These are phyloP conservation scores for Macroglossus sobrinus DNA, from an alignment of 2,113 vertebrate species.

Conservation along the genomic window DNA sequence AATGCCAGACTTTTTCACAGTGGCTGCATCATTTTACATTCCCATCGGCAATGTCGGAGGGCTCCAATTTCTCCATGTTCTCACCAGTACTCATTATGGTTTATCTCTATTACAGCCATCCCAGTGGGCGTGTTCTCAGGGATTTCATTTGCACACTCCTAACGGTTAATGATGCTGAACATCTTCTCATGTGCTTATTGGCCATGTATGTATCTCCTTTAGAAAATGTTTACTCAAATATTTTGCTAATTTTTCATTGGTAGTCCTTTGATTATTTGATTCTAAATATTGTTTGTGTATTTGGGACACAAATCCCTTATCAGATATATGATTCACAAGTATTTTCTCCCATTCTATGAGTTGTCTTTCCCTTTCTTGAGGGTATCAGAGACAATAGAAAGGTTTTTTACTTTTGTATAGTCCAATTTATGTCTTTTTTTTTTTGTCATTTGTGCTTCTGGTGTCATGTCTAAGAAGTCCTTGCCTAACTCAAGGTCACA, in stretches of 20 bases:
- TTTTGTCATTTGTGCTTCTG: not conserved
- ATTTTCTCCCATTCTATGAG: not conserved
- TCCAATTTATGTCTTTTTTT: not conserved
- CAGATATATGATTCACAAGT: not conserved
- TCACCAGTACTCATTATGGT: not conserved
- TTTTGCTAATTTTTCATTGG: not conserved
- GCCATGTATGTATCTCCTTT: not conserved
- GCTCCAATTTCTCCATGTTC: not conserved
- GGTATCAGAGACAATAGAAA: not conserved
- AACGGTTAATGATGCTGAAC: not conserved
- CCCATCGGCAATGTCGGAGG: not conserved
- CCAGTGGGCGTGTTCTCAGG: not conserved
- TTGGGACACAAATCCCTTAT: not conserved
- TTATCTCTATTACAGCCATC: no score
- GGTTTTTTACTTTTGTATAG: not conserved
- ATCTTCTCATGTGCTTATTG: not conserved
- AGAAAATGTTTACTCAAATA: not conserved
- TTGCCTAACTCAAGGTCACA: not conserved
- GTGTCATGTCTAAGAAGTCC: not conserved
- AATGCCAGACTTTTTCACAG: not conserved
- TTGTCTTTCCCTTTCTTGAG: not conserved
- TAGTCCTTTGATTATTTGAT: not conserved
- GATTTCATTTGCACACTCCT: not conserved
- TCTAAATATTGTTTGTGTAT: not conserved
- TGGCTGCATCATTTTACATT: not conserved